phyloP scores from a whole-genome alignment of 2,888 invertebrate species.

The Keiferia lycopersicella region DNA sequence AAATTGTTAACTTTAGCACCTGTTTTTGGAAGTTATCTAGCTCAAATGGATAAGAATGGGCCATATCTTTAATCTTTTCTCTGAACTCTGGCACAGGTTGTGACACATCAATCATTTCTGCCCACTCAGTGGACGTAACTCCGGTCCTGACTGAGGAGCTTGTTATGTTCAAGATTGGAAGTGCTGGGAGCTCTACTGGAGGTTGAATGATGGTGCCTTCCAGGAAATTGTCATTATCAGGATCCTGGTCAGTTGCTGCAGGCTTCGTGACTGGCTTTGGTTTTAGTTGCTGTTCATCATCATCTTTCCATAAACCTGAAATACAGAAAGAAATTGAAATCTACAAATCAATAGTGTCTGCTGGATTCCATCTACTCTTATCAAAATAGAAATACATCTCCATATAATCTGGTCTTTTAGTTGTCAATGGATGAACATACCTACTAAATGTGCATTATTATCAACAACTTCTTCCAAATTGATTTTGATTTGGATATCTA shows the following conservation, averaged over 20 bases:
- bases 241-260: conserved; percentile 41
- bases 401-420: neutral
- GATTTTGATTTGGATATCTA: conserved; percentile 24
- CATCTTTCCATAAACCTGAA: conserved; percentile 73
- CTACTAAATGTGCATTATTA: conserved; percentile 81
- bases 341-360: neutral
- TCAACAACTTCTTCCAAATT: conserved; percentile 81
- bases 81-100: conserved; percentile 91
- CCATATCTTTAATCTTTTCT: conserved; percentile 90
- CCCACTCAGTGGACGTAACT: conserved; percentile 88
- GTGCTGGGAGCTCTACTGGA: conserved; percentile 64
- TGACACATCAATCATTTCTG: conserved; percentile 91
- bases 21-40: conserved; percentile 98
- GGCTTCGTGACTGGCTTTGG: conserved; percentile 41
- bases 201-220: conserved; percentile 65
- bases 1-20: conserved; percentile 48
- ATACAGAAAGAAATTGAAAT: conserved; percentile 19
- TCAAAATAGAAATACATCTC: neutral
- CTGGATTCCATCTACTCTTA: too few species aligned
- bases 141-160: conserved; percentile 66
- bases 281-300: conserved; percentile 51
- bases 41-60: conserved; percentile 93
- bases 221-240: conserved; percentile 63
- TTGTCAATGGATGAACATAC: conserved; percentile 46
- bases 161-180: conserved; percentile 87